Evolutionary conservation across 2,888 invertebrate genomes (phyloP).

Genomic region (Resseliella maxima): DNA sequence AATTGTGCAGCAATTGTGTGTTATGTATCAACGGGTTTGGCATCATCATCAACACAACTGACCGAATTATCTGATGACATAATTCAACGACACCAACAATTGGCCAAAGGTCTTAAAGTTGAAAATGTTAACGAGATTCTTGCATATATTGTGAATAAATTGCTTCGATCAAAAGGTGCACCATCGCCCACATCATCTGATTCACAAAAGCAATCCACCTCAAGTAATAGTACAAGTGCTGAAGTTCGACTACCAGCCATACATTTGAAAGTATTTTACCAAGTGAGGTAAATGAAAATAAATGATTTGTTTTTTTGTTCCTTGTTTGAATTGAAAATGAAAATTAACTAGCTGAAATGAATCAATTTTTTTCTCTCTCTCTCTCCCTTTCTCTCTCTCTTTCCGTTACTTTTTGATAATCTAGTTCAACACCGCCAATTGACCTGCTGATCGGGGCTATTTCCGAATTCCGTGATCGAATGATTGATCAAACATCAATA

Average conservation of each 20-base stretch:
- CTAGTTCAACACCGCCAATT: slow-evolving; percentile 68
- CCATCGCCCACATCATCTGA: slow-evolving; percentile 64
- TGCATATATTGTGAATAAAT: slow-evolving; percentile 69
- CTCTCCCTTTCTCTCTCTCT: no score
- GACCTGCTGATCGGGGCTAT: slow-evolving; percentile 67
- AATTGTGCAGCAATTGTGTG: slow-evolving; percentile 88
- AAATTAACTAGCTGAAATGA: no score
- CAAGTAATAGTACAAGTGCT: slow-evolving; percentile 66
- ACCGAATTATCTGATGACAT: slow-evolving; percentile 67
- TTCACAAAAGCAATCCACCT: slow-evolving; percentile 67
- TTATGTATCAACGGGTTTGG: slow-evolving; percentile 78
- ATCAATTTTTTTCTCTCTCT: no score
- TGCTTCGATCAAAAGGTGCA: slow-evolving; percentile 68
- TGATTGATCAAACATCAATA: slow-evolving; percentile 70
- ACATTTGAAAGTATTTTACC: slow-evolving; percentile 81
- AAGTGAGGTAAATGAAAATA: slow-evolving; percentile 68
- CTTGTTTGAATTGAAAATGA: no score
- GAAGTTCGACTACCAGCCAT: slow-evolving; percentile 73
- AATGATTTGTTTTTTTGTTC: no score
- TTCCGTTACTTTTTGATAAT: neutral
- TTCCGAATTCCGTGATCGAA: slow-evolving; percentile 68
- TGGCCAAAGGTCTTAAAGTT: slow-evolving; percentile 67
- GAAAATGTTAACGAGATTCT: slow-evolving; percentile 71
- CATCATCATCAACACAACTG: slow-evolving; percentile 67
- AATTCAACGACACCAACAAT: slow-evolving; percentile 64